Base-by-base conservation (phyloP, 2,113 vertebrate species). In the Scopus umbretta region DNA sequence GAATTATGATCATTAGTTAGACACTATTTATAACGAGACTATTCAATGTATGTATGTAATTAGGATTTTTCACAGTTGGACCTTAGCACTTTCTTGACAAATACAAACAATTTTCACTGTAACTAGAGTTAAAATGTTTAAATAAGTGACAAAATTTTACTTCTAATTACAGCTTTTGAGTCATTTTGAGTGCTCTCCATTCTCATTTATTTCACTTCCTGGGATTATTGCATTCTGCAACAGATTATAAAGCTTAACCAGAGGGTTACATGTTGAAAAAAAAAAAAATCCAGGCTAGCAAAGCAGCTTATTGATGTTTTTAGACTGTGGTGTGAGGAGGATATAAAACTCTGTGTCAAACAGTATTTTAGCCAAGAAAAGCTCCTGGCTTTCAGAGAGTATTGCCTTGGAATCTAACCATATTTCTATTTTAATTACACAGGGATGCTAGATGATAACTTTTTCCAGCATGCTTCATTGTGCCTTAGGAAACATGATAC, bases 241-340 rank as follows among this genome's bases (percentile, higher is more conserved):
- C 78, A 91, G 96, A 95, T 96, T 96, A 97, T 92, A 81, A 96
- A 94, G 93, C 55, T 97, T 97, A 96, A 88, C 74, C 56, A 50
- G 15, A 91, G 71, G 68, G 94, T 92, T 93, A 91, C 90, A 92
- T 30, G 18, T 90, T 88, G 36, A 47, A 50, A 50, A 50, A 71
- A 45, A 45, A 86, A 80, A 52, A 76, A 78, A 78, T 68, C 52
- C 78, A 86, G 34, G 40, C 86, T 93, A 75, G 86, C 34, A 97
- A 97, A 97, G 96, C 71, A 88, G 94, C 90, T 97, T 96, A 97
- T 88, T 95, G 96, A 88, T 92, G 93, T 91, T 92, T 95, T 88
- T 56, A 94, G 82, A 61, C 43, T 61, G 40, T 62, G 40, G 34
- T 68, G 68, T 43, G 13, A 72, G 29, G 21, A 71, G 17, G 5